A percentile compares a stretch with the other conserved stretches of the same genome.
Conservation (phyloP, 2,888 invertebrate genomes). For the Sarcophaga caerulescens region DNA sequence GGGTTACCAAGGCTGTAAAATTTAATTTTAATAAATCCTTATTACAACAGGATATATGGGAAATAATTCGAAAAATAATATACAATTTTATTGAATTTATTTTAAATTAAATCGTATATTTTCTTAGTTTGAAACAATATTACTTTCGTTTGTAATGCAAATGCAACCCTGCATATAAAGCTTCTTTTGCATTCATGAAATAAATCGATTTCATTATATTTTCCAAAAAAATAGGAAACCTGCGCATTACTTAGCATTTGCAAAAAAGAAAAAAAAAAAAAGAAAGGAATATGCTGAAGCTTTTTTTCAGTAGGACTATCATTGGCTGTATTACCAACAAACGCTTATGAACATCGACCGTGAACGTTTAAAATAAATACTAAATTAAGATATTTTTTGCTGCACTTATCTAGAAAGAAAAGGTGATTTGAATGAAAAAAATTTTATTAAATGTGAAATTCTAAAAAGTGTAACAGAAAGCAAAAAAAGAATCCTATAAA, state of each 20-base stretch:
- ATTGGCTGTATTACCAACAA: constrained; percentile 76
- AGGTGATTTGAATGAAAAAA: constrained; percentile 55
- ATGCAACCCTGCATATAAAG: constrained; percentile 57
- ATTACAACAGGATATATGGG: not conserved
- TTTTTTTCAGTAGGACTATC: constrained; percentile 75
- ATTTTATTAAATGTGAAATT: constrained; percentile 39
- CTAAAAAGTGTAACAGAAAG: constrained; percentile 10
- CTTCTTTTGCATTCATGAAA: constrained; percentile 43
- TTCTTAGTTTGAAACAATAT: not conserved
- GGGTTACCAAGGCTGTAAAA: constrained; percentile 46
- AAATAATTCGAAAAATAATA: no score
- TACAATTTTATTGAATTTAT: not conserved
- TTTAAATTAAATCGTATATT: not conserved
- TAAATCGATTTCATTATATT: constrained; percentile 69
- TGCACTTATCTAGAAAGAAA: constrained; percentile 74
- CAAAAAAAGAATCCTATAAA: not conserved
- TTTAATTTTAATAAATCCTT: not conserved
- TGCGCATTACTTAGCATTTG: constrained; percentile 37
- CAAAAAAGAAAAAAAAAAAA: constrained; percentile 1
- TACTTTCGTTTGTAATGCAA: not conserved
- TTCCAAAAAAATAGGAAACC: constrained; percentile 3
- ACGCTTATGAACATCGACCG: constrained; percentile 81
- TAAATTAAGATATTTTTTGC: constrained; percentile 71
- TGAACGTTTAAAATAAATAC: constrained; percentile 78
- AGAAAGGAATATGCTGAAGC: constrained; percentile 69